Evolutionary conservation across 2,888 invertebrate species (phyloP).

Genomic region (Sialis fuliginosa): DNA sequence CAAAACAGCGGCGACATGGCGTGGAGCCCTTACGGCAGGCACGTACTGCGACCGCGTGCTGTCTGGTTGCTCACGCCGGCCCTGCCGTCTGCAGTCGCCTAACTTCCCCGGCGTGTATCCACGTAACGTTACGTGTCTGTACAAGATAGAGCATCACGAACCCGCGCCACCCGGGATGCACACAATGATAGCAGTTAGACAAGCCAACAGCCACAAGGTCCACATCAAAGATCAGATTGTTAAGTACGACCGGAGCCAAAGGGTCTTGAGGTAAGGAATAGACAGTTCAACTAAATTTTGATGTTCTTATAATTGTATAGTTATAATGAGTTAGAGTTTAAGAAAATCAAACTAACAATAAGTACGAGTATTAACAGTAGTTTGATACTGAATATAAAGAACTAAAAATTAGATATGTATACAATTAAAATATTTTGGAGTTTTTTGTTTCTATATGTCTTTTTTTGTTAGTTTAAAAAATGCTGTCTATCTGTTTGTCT

Average conservation of each 20-base stretch:
- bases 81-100: conserved; percentile 60
- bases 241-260: conserved; percentile 57
- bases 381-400: too few relatives aligned
- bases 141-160: conserved; percentile 21
- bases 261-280: conserved; percentile 45
- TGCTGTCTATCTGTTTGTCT: too few relatives aligned
- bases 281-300: too few relatives aligned
- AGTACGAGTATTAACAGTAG: too few relatives aligned
- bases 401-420: too few relatives aligned
- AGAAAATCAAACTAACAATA: too few relatives aligned
- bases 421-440: too few relatives aligned
- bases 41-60: conserved; percentile 68
- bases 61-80: conserved; percentile 51
- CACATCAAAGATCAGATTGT: conserved; percentile 63
- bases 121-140: conserved; percentile 51
- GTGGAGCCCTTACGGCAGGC: conserved; percentile 56
- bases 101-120: conserved; percentile 86
- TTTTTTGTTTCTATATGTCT: too few relatives aligned
- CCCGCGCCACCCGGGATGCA: conserved; percentile 50
- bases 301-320: too few relatives aligned
- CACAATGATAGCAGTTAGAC: conserved; percentile 55
- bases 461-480: too few relatives aligned
- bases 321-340: too few relatives aligned
- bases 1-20: conserved; percentile 50
- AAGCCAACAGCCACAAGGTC: conserved; percentile 60